These are phyloP conservation scores for Megaceryle maxima DNA, from an alignment of 2,113 vertebrate species.

Conservation along the genomic window DNA sequence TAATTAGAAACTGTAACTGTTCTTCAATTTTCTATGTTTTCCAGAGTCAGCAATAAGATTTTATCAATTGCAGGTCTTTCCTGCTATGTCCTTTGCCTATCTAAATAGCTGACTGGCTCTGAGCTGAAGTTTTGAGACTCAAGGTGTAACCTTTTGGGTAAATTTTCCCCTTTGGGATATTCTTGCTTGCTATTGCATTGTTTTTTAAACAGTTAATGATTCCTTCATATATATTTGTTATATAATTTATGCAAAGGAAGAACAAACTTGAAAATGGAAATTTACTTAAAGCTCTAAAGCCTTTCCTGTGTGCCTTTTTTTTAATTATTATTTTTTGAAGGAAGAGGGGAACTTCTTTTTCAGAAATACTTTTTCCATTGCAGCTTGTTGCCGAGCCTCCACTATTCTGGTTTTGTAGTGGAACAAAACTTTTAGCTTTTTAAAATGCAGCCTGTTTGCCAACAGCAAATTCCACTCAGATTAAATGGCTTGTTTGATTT, in stretches of 20 bases:
- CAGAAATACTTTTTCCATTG: background rate
- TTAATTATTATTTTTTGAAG: background rate
- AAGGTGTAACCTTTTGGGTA: background rate
- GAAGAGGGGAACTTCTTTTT: background rate
- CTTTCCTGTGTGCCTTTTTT: background rate
- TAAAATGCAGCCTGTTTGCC: slow-evolving; percentile 39
- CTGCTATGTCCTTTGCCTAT: background rate
- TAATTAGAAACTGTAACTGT: background rate
- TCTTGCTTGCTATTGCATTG: background rate
- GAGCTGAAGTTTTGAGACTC: background rate
- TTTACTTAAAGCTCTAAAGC: background rate
- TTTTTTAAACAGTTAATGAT: background rate
- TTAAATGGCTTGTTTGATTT: slow-evolving; percentile 6
- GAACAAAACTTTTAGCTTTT: slow-evolving; percentile 25
- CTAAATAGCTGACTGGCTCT: background rate
- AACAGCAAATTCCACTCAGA: slow-evolving; percentile 15
- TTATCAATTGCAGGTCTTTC: background rate
- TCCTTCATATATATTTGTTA: background rate
- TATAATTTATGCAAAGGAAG: background rate
- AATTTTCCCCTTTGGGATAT: background rate
- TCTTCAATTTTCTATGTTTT: background rate
- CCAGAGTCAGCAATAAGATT: background rate
- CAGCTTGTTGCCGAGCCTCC: background rate
- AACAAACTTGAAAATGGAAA: background rate
- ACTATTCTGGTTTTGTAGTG: background rate